Evolutionary conservation across 2,888 invertebrate genomes (phyloP).

Genomic region (Mantis religiosa): DNA sequence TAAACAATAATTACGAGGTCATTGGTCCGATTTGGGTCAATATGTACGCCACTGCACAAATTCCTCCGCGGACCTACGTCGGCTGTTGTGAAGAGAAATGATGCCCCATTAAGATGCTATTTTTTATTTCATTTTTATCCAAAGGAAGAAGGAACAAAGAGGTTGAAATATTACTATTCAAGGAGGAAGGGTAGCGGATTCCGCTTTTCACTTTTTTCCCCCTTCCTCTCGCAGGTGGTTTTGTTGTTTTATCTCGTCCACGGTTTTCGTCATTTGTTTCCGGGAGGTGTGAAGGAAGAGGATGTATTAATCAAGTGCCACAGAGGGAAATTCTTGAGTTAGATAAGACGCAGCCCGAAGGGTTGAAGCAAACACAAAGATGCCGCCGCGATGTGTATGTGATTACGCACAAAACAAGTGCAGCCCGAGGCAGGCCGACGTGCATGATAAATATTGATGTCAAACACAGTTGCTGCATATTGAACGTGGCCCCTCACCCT

Average conservation of each 20-base stretch:
- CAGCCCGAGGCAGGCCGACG: too few relatives aligned
- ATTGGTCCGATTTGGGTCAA: too few relatives aligned
- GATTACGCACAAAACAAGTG: neutral
- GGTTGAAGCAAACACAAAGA: neutral
- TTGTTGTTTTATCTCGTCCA: neutral
- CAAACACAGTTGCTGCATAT: neutral
- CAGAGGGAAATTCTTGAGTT: neutral
- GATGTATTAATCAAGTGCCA: neutral
- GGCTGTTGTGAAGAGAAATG: slow-evolving; percentile 15
- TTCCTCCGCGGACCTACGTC: neutral
- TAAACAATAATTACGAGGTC: too few relatives aligned
- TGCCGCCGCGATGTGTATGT: neutral
- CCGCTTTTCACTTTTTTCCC: neutral
- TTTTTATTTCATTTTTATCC: slow-evolving; percentile 5
- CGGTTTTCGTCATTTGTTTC: neutral
- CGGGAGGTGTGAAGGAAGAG: neutral
- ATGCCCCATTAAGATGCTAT: slow-evolving; percentile 25
- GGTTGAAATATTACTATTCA: neutral
- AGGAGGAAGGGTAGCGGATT: neutral
- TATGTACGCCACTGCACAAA: neutral
- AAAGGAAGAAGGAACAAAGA: neutral
- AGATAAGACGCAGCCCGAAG: neutral
- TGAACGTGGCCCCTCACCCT: neutral
- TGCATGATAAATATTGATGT: neutral
- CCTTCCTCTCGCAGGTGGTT: neutral